Conservation (phyloP, 2,888 invertebrate species). For the Lochmaea capreae region DNA sequence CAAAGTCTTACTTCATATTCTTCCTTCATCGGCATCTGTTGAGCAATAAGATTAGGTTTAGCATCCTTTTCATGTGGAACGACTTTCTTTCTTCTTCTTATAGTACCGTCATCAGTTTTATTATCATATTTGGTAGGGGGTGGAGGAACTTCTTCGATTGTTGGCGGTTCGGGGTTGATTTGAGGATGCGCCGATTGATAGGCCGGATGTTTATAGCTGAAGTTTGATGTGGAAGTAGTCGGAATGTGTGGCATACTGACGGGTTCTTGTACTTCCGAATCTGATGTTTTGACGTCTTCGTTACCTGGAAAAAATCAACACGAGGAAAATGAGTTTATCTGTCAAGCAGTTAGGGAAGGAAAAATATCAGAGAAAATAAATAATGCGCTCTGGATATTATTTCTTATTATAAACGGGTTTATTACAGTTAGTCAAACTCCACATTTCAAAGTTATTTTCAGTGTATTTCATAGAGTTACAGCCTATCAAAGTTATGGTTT, state of each 20-base stretch:
- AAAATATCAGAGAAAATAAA: too few relatives aligned
- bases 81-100: constrained; percentile 85
- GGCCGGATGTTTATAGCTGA: constrained; percentile 79
- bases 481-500: too few relatives aligned
- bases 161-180: constrained; percentile 46
- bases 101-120: constrained; percentile 66
- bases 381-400: too few relatives aligned
- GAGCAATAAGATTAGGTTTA: constrained; percentile 38
- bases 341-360: not conserved
- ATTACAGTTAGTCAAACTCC: too few relatives aligned
- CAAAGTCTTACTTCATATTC: constrained; percentile 54
- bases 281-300: constrained; percentile 65
- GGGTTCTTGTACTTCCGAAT: constrained; percentile 68
- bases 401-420: too few relatives aligned
- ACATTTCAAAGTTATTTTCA: too few relatives aligned
- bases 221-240: constrained; percentile 65
- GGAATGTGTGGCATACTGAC: constrained; percentile 70
- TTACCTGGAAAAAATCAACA: constrained; percentile 54
- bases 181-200: constrained; percentile 82
- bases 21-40: constrained; percentile 52
- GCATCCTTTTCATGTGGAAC: constrained; percentile 71
- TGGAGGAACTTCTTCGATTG: constrained; percentile 14
- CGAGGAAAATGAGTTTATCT: not conserved
- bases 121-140: constrained; percentile 29
- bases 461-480: too few relatives aligned